Conservation (phyloP, 1,140 invertebrate species). For the Ceratosolen solmsi region DNA sequence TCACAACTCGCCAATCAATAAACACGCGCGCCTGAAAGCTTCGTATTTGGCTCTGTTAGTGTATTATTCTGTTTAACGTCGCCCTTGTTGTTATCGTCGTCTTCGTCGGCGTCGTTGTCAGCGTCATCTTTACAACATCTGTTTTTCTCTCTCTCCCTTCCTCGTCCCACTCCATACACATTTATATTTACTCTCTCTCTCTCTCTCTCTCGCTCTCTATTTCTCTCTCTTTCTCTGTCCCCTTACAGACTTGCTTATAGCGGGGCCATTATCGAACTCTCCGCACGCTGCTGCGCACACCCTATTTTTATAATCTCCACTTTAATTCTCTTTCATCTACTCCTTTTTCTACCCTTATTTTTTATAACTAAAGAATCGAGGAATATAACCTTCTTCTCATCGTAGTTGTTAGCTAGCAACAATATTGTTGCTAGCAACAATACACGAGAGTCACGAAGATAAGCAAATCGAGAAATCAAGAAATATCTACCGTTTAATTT, state of each 20-base stretch:
- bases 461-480: no score
- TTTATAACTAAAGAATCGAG: not conserved
- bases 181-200: not conserved
- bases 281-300: conserved; percentile 46
- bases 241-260: conserved; percentile 40
- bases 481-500: no score
- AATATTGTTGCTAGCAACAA: not conserved
- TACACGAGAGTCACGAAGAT: no score
- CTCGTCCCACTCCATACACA: not conserved
- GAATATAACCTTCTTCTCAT: not conserved
- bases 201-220: not conserved
- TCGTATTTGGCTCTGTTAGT: conserved; percentile 22
- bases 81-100: conserved; percentile 50
- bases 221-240: conserved; percentile 1
- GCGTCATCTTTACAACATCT: no score
- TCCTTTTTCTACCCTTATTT: not conserved
- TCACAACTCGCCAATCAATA: conserved; percentile 50
- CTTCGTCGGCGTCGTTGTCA: conserved; percentile 48
- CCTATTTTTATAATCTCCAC: conserved; percentile 53
- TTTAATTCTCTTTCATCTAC: conserved; percentile 1
- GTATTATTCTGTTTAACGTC: conserved; percentile 16
- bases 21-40: conserved; percentile 40
- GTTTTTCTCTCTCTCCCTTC: conserved; percentile 12
- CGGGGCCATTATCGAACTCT: conserved; percentile 53
- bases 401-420: not conserved